Conservation (phyloP, 2,888 invertebrate genomes). For the Drosophila birchii region DNA sequence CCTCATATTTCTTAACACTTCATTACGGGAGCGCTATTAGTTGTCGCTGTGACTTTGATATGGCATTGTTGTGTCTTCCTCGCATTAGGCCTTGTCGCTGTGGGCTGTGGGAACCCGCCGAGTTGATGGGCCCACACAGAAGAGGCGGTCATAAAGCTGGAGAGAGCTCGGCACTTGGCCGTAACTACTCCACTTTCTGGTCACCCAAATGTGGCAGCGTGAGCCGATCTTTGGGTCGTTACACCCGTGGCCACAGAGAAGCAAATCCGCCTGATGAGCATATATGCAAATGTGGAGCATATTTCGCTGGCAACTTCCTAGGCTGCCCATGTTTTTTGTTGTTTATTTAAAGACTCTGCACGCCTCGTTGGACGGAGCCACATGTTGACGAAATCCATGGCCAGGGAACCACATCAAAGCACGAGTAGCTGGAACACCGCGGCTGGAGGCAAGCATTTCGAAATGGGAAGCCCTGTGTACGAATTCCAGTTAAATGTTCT, state of each 20-base stretch:
- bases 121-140: slow-evolving; percentile 56
- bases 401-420: slow-evolving; percentile 67
- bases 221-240: slow-evolving; percentile 65
- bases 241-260: slow-evolving; percentile 50
- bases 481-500: slow-evolving; percentile 73
- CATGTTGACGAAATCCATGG: slow-evolving; percentile 72
- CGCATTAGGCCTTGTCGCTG: slow-evolving; percentile 31
- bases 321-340: slow-evolving; percentile 32
- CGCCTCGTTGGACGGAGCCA: slow-evolving; percentile 70
- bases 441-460: slow-evolving; percentile 58
- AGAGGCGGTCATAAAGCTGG: slow-evolving; percentile 44
- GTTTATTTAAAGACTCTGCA: slow-evolving; percentile 75
- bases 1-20: slow-evolving; percentile 65
- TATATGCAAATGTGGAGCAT: slow-evolving; percentile 65
- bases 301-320: slow-evolving; percentile 46
- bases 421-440: slow-evolving; percentile 26
- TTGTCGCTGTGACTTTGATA: slow-evolving; percentile 64
- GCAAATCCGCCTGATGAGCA: slow-evolving; percentile 42
- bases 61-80: slow-evolving; percentile 55
- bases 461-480: slow-evolving; percentile 52
- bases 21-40: slow-evolving; percentile 65
- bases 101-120: slow-evolving; percentile 58
- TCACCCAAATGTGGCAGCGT: slow-evolving; percentile 33
- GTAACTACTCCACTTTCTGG: slow-evolving; percentile 35
- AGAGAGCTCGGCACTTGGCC: slow-evolving; percentile 15